A percentile compares a stretch with the other conserved stretches of the same genome.
Conservation (phyloP, 1,140 invertebrate species). For the Adelges cooleyi region DNA sequence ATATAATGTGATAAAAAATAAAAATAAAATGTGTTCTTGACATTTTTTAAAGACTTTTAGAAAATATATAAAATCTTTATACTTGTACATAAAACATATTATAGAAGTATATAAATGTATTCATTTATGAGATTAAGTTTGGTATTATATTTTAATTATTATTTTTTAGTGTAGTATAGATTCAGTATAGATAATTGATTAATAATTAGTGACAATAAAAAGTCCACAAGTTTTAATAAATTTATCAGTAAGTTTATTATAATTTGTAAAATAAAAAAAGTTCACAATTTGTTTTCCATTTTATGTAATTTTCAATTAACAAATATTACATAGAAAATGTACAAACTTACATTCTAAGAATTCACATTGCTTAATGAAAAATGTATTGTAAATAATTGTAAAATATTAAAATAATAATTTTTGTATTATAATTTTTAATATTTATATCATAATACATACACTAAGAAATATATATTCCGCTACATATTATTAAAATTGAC, state of each 20-base stretch:
- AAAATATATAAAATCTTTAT: background rate
- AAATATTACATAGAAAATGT: conserved; percentile 15
- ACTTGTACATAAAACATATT: no score
- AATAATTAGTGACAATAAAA: background rate
- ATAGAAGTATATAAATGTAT: no score
- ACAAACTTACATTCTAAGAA: background rate
- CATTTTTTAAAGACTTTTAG: conserved; percentile 10
- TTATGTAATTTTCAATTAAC: background rate
- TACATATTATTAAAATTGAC: conserved; percentile 18
- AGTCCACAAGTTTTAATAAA: conserved; percentile 4
- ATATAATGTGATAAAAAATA: conserved; percentile 11
- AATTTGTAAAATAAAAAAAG: conserved; percentile 21
- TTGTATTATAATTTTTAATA: conserved; percentile 5
- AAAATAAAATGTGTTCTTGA: conserved; percentile 22
- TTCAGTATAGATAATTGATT: no score
- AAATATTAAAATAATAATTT: background rate
- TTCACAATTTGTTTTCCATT: conserved; percentile 21
- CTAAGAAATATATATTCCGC: conserved; percentile 11
- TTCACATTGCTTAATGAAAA: background rate
- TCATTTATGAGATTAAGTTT: no score
- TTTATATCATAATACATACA: background rate
- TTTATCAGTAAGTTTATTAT: conserved; percentile 17
- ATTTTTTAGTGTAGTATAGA: no score
- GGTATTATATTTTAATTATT: no score
- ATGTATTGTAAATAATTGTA: conserved; percentile 13